Conservation (phyloP, 35 echinoderm and acorn worm species). For the Heliocidaris erythrogramma region DNA sequence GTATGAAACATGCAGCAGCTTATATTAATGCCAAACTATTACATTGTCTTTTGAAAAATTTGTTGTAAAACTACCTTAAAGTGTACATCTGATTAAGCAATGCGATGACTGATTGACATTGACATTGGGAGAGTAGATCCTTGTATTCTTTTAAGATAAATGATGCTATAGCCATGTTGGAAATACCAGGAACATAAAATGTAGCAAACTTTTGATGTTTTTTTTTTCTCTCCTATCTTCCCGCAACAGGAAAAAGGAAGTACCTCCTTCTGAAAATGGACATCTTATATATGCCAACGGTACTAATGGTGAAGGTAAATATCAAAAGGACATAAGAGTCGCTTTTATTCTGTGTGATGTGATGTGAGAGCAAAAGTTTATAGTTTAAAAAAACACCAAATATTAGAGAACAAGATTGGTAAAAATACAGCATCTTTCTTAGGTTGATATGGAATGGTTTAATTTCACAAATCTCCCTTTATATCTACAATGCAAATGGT, state of each 20-base stretch:
- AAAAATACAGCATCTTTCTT: too few species aligned
- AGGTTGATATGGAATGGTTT: too few species aligned
- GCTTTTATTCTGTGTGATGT: too few species aligned
- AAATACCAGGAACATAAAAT: background rate
- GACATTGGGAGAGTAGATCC: background rate
- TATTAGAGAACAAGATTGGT: too few species aligned
- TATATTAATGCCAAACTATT: background rate
- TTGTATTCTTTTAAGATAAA: background rate
- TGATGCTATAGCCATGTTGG: background rate
- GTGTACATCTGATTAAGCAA: background rate
- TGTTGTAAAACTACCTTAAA: background rate
- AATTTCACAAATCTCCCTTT: too few species aligned
- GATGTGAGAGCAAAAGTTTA: too few species aligned
- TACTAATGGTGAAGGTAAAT: constrained; percentile 79
- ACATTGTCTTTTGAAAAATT: background rate
- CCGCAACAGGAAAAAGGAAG: constrained; percentile 77
- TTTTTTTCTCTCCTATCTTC: constrained; percentile 19
- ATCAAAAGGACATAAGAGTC: background rate
- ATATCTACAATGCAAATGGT: too few species aligned
- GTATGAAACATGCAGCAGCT: background rate
- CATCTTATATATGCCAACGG: constrained; percentile 79
- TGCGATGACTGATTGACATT: background rate
- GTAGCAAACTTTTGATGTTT: background rate
- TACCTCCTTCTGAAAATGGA: constrained; percentile 74
- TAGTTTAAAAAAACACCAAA: too few species aligned